Base-by-base conservation (phyloP, 2,888 invertebrate genomes). In the Ornithoptera alexandrae region DNA sequence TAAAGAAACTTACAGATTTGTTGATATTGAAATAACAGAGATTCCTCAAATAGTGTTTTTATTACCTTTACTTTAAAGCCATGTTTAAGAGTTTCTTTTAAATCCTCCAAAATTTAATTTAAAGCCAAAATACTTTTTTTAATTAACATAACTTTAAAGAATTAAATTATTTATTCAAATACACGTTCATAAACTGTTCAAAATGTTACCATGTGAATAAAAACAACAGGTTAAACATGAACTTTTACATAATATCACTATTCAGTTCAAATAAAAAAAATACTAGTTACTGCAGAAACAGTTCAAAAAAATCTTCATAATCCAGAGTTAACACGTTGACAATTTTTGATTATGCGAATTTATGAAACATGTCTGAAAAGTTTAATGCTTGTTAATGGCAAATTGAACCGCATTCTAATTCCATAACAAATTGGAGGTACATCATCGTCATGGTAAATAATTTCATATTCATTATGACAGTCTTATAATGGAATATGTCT, bases 11-110 rank as follows among this genome's bases (percentile, higher is more conserved):
- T 39, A 39, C 10, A 1, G 39, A 39, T 39, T 39, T 39, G 39
- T 39, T 39, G 39, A 36, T 57, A 24, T 6, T 67, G 22, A 68
- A 63, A 39, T 20, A 57, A 56, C 7, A 15, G 65, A 65, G 65
- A 65, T 69, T 66, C 22, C 65, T 36, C 22, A 61, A 50, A 6
- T 57, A 60, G n/a, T 22, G 8, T 59, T 7, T 10, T 66, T 46
- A 53, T 65, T 62, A 65, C 62, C 64, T 65, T 58, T 70, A 70
- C 18, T 39, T 70, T 70, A 66, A 70, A 70, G 66, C 66, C 58
- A 46, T 58, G 46, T 59, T 42, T 58, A 39, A 46, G 50, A 62
- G 39, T 50, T 3, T 30, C 30, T 30, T 30, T 17, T 50, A 15
- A 50, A 15, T 18, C 15, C 18, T 15, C 50, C 50, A 50, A 50